Conservation (phyloP, 2,797 vertebrate genomes). For the Buphagus erythrorhynchus region DNA sequence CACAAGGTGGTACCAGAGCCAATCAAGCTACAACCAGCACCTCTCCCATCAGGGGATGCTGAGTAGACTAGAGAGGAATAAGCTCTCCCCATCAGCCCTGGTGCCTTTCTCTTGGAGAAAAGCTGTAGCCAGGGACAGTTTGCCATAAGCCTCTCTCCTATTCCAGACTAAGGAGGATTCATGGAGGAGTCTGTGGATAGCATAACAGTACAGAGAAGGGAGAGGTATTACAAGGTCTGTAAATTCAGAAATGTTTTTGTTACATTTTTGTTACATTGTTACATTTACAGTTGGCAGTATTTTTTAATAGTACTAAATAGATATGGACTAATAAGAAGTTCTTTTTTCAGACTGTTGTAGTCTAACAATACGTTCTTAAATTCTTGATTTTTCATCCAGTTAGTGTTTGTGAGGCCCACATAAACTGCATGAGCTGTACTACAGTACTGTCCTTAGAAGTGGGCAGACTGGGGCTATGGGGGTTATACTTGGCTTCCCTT, state of each 20-base stretch:
- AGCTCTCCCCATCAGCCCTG: neutral
- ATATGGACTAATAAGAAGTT: neutral
- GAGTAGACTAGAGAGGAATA: neutral
- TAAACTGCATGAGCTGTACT: neutral
- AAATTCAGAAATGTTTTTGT: neutral
- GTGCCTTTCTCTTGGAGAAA: neutral
- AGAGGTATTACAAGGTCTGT: neutral
- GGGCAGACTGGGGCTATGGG: fast-evolving
- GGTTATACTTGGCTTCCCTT: neutral
- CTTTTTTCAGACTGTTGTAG: neutral
- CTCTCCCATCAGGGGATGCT: neutral
- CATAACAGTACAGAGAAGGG: neutral
- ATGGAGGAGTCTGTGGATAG: neutral
- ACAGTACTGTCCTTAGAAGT: neutral
- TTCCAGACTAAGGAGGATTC: neutral
- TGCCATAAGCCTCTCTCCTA: neutral
- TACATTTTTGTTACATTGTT: too few relatives aligned
- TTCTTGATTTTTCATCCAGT: neutral
- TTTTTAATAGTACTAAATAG: neutral
- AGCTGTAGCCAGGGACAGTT: neutral
- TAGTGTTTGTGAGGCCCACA: neutral
- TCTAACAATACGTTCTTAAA: neutral
- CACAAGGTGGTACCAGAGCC: neutral
- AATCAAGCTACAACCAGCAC: fast-evolving
- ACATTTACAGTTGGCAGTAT: neutral